Base-by-base conservation (phyloP, 2,113 vertebrate genomes). In the Mugil cephalus region DNA sequence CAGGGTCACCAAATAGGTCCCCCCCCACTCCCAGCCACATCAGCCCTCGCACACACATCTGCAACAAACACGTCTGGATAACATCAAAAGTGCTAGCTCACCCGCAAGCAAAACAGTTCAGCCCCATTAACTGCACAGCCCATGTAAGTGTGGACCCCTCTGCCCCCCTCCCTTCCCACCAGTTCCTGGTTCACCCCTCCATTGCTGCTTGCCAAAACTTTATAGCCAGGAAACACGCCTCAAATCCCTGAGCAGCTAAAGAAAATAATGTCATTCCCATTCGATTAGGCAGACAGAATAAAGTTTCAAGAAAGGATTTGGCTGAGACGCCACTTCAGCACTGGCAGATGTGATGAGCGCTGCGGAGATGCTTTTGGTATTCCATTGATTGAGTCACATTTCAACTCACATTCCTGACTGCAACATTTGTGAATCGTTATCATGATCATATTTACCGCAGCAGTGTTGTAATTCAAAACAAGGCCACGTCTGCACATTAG, bases 81-180 rank as follows among this genome's bases (percentile, higher is more conserved):
- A 65, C 74, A 86, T 94, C 77, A 91, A 82, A 65, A 74, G 70
- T 69, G 79, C 88, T 87, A 86, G 76, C 86, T 92, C 88, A 85
- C 78, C 76, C 67, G 77, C 87, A 89, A 89, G 79, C 76, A 88
- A 93, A 94, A 94, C 89, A 93, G 90, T 88, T 92, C 76, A 81
- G 85, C 79, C 73, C 87, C 85, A 92, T 92, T 93, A 92, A 89
- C 80, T 79, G 61, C 84, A 75, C 78, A 77, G 69, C 84, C 84
- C 65, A 82, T 85, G 80, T 69, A 79, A 88, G 70, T 60, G 59
- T 61, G 74, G 74, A 77, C 55, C 53, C 30, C 47, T 51, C 56
- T 35, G 24, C 13, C 53, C 53, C 51, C 55, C 1, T 13, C 54
- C 50, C 58, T 24, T 59, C 59, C 45, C 40, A 12, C 24, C 24